Conservation (phyloP, 64 coral and sea anemone species). For the Cladopsammia gracilis region DNA sequence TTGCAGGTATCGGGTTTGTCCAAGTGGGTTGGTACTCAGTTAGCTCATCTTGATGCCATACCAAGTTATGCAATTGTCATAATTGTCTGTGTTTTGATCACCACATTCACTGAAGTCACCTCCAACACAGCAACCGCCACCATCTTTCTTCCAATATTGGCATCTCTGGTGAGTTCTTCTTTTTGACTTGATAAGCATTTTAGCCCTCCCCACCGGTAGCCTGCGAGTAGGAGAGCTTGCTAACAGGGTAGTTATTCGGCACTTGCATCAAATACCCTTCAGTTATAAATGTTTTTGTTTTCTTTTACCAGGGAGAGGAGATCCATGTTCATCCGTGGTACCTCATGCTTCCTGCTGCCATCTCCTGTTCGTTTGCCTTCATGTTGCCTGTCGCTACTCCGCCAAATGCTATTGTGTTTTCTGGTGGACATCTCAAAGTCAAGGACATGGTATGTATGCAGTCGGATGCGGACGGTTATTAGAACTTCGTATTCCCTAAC, state of each 20-base stretch:
- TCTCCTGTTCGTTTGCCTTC: constrained; percentile 92
- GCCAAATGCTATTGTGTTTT: constrained; percentile 94
- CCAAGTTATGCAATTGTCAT: constrained; percentile 80
- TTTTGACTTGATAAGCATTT: too few relatives aligned
- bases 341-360: constrained; percentile 88
- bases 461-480: background rate
- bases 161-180: constrained; percentile 75
- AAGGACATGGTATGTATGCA: constrained; percentile 84
- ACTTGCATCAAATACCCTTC: too few relatives aligned
- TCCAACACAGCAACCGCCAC: constrained; percentile 96
- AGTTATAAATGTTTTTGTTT: background rate
- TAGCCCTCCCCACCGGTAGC: too few relatives aligned
- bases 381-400: constrained; percentile 97
- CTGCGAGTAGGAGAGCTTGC: too few relatives aligned
- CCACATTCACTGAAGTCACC: constrained; percentile 92
- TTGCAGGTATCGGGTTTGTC: constrained; percentile 89
- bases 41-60: constrained; percentile 71
- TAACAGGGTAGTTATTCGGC: too few relatives aligned
- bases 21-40: constrained; percentile 83
- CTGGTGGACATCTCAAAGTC: constrained; percentile 82
- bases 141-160: constrained; percentile 95
- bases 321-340: constrained; percentile 87
- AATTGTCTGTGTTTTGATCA: constrained; percentile 83
- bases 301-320: constrained; percentile 65
- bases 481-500: too few relatives aligned